Conservation (phyloP, 2,888 invertebrate species). For the Esperia sulphurella region DNA sequence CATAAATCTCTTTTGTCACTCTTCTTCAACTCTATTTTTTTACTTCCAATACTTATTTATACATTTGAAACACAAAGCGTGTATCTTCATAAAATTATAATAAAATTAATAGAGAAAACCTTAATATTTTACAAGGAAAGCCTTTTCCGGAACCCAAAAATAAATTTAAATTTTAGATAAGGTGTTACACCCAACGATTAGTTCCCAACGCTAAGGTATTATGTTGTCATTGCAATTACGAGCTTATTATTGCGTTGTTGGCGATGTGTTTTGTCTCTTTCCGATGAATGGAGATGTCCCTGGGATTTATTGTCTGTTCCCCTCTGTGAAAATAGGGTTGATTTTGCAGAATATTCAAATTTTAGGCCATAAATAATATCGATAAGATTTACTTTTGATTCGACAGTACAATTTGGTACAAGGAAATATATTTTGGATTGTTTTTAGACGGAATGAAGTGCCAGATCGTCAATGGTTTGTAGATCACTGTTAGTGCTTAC, state of each 20-base stretch:
- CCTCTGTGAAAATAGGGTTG: not conserved
- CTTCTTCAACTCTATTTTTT: too few relatives aligned
- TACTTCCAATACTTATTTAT: too few relatives aligned
- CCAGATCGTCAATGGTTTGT: too few relatives aligned
- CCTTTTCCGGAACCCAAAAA: not conserved
- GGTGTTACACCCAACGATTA: constrained; percentile 30
- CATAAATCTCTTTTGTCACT: too few relatives aligned
- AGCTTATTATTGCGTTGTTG: not conserved
- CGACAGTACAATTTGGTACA: too few relatives aligned
- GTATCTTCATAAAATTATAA: too few relatives aligned
- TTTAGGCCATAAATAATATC: not conserved
- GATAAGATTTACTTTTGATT: not conserved
- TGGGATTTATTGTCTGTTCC: not conserved
- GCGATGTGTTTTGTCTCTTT: not conserved
- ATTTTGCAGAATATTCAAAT: not conserved
- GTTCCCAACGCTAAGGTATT: constrained; percentile 15
- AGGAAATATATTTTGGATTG: too few relatives aligned
- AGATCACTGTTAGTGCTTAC: too few relatives aligned
- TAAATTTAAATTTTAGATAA: constrained; percentile 45
- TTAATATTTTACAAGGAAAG: not conserved
- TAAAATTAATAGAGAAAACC: too few relatives aligned
- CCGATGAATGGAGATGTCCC: not conserved
- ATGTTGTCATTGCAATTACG: not conserved
- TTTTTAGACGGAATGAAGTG: too few relatives aligned
- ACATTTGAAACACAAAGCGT: too few relatives aligned